Conservation (phyloP, 2,113 vertebrate genomes). For the Turdus rufiventris region DNA sequence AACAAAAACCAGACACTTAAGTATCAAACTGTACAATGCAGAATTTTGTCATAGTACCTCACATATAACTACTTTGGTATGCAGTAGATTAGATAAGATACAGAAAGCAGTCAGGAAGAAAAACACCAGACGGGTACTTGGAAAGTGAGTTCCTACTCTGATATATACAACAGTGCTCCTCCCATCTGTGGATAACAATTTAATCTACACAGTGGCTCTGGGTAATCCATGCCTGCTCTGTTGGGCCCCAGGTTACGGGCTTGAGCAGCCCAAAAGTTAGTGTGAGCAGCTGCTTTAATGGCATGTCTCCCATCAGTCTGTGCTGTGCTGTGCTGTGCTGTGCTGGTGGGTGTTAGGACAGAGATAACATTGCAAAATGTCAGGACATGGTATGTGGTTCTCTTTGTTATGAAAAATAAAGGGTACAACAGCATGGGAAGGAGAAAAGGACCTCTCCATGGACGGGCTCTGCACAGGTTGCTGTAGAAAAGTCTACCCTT, state of each 20-base stretch:
- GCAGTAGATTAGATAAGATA: not conserved
- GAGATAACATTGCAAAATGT: not conserved
- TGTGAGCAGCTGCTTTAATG: not conserved
- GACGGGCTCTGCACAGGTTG: accelerated
- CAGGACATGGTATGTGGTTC: not conserved
- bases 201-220: not conserved
- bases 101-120: not conserved
- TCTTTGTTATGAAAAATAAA: not conserved
- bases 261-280: not conserved
- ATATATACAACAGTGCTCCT: not conserved
- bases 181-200: not conserved
- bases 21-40: not conserved
- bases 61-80: not conserved
- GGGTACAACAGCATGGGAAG: not conserved
- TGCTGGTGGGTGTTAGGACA: not conserved
- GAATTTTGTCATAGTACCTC: not conserved
- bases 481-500: not conserved
- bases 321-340: not conserved
- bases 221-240: not conserved
- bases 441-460: not conserved
- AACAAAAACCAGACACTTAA: not conserved
- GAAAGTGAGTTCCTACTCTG: accelerated
- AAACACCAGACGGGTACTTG: not conserved
- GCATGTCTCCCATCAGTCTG: accelerated
- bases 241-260: not conserved